Base-by-base conservation (phyloP, 1,140 invertebrate species). In the Bombus polaris region DNA sequence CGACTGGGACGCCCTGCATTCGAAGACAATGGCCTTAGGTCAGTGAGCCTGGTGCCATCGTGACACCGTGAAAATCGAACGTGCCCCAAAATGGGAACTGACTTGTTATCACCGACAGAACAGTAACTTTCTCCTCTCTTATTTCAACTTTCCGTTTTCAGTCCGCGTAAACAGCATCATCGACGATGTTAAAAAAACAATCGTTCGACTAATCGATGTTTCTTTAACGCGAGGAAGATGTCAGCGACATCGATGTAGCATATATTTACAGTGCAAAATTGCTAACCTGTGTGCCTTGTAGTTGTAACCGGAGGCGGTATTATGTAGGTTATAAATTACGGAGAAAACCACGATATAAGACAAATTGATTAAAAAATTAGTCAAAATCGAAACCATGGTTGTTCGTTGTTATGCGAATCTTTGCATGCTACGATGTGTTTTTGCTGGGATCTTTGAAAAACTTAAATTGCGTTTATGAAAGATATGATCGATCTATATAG, bases 11-110 rank as follows among this genome's bases (percentile, higher is more conserved):
- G 89, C 86, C 89, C 91, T 92, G 84, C 75, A 92, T 90, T 92
- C 83, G 81, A 81, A 92, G 90, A 89, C 90, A 90, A 90, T 84
- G 85, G 86, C 86, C 91, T 84, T 87, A 79, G 89, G 89, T 90
- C 89, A 87, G 82, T 88, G 88, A 85, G 86, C 88, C 68, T 71
- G 78, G 86, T 85, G 86, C 75, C 86, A 90, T 87, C 79, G 85
- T 76, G 85, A 87, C 79, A 79, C 68, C 68, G 78, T 82, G 44
- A 13, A 70, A 78, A 88, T 74, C 68, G 83, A 89, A 53, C 59
- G 47, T 47, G 32, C 2, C 35, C 2, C 15, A 28, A 6, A 32
- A 78, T 22, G 47, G 53, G 32, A 72, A 2, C 35, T 44, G 9
- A 35, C 15, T 37, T 22, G 39, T 39, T 76, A 66, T 57, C 81